Base-by-base conservation (phyloP, 2,113 vertebrate genomes). In the Syngnathus floridae region DNA sequence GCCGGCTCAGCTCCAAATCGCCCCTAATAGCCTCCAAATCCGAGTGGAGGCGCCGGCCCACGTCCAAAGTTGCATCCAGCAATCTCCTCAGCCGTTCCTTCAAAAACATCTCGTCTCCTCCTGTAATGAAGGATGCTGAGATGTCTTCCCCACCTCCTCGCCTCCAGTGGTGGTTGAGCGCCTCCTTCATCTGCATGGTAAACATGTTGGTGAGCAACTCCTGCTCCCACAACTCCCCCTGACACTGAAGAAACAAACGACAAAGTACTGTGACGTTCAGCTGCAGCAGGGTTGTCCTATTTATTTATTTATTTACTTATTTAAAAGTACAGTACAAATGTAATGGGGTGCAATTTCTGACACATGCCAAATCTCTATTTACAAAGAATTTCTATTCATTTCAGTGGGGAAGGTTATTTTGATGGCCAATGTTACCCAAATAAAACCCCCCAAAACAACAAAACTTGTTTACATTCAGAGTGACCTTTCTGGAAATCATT, bases 81-180 rank as follows among this genome's bases (percentile, higher is more conserved):
- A 98, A 93, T 7, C 93, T 95, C 80, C 87, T 90, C 67, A 97
- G 81, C 79, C 93, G 90, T 71, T 95, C 92, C 67, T 97, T 93
- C 76, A 92, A 65, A 55, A 90, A 79, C 74, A 84, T 6, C 76
- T 88, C 0, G 57, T 2, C 64, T 86, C 84, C 43, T 81, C 54
- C 74, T 69, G 11, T 79, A 79, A 56, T 7, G 26, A 35, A 17
- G 13, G 14, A 56, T 16, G 26, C 5, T 9, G 54, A 35, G 13
- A 22, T 22, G 54, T 31, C 54, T 7, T 5, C 54, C 11, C 21
- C 72, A 91, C 82, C 83, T 94, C 91, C 70, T 91, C 83, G 89
- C 93, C 95, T 96, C 95, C 94, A 95, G 79, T 93, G 89, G 73
- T 88, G 91, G 85, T 97, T 94, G 70, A 95, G 90, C 86, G 98